Conservation (phyloP, 2,888 invertebrate species). For the Phengaris alcon region DNA sequence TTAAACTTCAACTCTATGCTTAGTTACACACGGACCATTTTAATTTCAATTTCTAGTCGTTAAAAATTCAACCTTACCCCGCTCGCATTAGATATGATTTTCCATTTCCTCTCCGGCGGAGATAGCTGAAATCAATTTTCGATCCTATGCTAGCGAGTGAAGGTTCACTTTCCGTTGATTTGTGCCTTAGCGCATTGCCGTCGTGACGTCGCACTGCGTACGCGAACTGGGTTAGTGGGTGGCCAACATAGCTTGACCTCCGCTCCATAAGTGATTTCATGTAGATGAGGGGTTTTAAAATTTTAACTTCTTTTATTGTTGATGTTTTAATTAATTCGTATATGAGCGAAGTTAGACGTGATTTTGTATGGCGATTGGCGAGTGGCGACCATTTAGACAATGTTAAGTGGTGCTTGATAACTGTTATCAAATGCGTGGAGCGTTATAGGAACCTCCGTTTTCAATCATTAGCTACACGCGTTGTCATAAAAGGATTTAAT, state of each 20-base stretch:
- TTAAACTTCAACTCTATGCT: conserved; percentile 17
- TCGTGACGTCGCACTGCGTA: conserved; percentile 53
- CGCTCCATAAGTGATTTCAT: conserved; percentile 28
- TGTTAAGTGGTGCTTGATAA: not conserved
- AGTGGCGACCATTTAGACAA: not conserved
- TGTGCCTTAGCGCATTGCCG: conserved; percentile 48
- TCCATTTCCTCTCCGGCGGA: conserved; percentile 8
- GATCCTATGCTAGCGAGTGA: not conserved
- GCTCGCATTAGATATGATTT: conserved; percentile 21
- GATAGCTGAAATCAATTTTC: conserved; percentile 20
- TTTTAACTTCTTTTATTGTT: conserved; percentile 24
- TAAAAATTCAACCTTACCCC: conserved; percentile 27
- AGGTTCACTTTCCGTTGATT: conserved; percentile 29
- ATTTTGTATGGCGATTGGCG: not conserved
- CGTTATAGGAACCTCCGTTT: not conserved
- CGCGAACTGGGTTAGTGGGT: conserved; percentile 46
- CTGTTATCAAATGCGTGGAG: not conserved
- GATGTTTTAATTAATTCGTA: conserved; percentile 7
- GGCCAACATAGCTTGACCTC: conserved; percentile 38
- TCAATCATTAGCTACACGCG: no score
- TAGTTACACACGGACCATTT: conserved; percentile 13
- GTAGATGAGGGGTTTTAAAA: conserved; percentile 26
- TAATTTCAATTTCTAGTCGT: not conserved
- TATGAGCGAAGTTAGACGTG: not conserved
- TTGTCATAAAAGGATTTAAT: no score